These are phyloP conservation scores for Diploptera punctata DNA, from an alignment of 2,888 invertebrate species.

Conservation along the genomic window DNA sequence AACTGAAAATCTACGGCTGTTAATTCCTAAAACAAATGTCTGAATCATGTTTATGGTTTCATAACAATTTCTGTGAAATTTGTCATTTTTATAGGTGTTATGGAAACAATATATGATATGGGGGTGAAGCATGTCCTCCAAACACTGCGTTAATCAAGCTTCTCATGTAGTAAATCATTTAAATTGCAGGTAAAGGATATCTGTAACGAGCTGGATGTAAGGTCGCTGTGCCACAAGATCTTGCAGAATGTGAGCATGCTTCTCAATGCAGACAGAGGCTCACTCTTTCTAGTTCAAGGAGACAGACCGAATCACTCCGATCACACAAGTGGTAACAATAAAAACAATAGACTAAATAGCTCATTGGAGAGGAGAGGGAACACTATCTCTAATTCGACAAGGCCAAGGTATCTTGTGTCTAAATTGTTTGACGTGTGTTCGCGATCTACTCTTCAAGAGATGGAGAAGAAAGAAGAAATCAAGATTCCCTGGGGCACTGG, in stretches of 20 bases:
- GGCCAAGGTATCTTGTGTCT: slow-evolving; percentile 80
- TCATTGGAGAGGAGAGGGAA: no score
- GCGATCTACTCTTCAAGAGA: slow-evolving; percentile 89
- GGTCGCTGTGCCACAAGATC: slow-evolving; percentile 94
- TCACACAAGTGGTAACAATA: background rate
- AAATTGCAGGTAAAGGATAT: slow-evolving; percentile 85
- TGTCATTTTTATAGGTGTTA: no score
- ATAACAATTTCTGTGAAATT: no score
- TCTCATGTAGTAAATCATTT: no score
- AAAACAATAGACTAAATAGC: background rate
- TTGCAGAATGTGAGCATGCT: slow-evolving; percentile 93
- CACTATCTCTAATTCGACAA: background rate
- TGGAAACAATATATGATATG: no score
- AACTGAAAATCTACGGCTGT: no score
- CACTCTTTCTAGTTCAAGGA: slow-evolving; percentile 88
- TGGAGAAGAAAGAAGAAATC: slow-evolving; percentile 92
- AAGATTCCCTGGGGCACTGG: slow-evolving; percentile 94
- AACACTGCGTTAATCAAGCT: no score
- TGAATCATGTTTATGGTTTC: no score
- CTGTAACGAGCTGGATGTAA: slow-evolving; percentile 93
- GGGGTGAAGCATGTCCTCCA: no score
- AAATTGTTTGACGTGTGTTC: slow-evolving; percentile 96
- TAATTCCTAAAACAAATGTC: no score
- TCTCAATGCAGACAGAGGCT: slow-evolving; percentile 90
- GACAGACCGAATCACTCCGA: slow-evolving; percentile 53